phyloP scores from a whole-genome alignment of 2,888 invertebrate species.

The Athalia circularis region DNA sequence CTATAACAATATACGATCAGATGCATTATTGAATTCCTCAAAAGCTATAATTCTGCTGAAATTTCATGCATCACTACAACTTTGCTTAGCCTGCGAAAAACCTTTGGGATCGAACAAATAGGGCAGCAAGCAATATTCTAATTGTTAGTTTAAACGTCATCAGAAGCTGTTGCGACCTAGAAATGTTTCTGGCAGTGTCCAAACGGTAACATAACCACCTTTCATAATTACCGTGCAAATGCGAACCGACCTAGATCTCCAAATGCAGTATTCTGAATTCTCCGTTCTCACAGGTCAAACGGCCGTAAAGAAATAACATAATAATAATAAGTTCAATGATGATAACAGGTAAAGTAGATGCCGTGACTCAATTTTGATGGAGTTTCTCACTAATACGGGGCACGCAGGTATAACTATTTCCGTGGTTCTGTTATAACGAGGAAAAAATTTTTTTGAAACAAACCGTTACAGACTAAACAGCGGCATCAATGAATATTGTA shows the following conservation, averaged over 20 bases:
- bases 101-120: neutral
- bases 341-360: conserved; percentile 10
- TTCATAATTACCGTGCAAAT: conserved; percentile 42
- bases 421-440: too few relatives aligned
- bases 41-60: too few relatives aligned
- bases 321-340: neutral
- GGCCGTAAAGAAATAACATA: neutral
- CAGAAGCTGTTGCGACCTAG: conserved; percentile 28
- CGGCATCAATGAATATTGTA: conserved; percentile 19
- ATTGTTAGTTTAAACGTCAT: neutral
- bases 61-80: too few relatives aligned
- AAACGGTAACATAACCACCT: conserved; percentile 19
- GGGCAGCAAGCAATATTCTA: conserved; percentile 18
- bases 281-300: neutral
- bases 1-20: conserved; percentile 55
- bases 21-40: neutral
- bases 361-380: neutral
- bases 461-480: conserved; percentile 16
- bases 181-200: conserved; percentile 34
- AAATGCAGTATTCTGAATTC: conserved; percentile 15
- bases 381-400: neutral
- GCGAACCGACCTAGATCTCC: conserved; percentile 39
- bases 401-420: too few relatives aligned
- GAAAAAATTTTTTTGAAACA: neutral
- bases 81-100: conserved; percentile 1